Base-by-base conservation (phyloP, 2,888 invertebrate species). In the Galeopsomyia nigrocyanea region DNA sequence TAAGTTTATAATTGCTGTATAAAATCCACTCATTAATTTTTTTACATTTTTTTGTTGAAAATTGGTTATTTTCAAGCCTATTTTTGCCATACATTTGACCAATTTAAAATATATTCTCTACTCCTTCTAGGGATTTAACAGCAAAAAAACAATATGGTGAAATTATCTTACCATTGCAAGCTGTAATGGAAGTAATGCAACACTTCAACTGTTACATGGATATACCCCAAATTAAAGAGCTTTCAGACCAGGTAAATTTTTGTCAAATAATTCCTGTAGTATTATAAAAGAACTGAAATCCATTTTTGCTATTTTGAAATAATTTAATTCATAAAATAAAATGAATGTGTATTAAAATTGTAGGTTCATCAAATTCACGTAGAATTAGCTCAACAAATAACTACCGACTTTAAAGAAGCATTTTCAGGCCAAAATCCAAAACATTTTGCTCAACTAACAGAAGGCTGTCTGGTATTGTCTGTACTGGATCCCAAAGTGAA, bases 141-240 rank as follows among this genome's bases (percentile, higher is more conserved):
- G 90, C 92, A 78, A 92, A 91, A 74, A 89, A 97, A n/a, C 93
- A 95, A 81, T 99, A 99, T 84, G 95, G 95, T 49, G 98, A 99
- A 86, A 94, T 98, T 64, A 93, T 97, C 14, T 91, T 96, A 85
- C 95, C 98, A 0, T 88, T 99, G 75, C 98, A 99, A 87, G 99
- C 98, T 14, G 96, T 99, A 16, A 94, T 95, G 80, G 95, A 98
- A 90, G 99, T 99, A 0, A 92, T 99, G 86, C 93, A 96, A 76
- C 96, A 99, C 87, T 97, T 99, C 84, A 93, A 95, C 79, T 92
- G 91, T 78, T 99, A 98, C 86, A 92, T 93, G 76, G 94, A 95
- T 83, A 97, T 99, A 82, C 94, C 95, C 16, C 97, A 98, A 88
- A 94, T 99, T 74, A 92, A 93, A 84, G 92, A 93, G 80, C 89